Conservation (phyloP, 1,140 invertebrate genomes). For the Rhyacophila brunnea region DNA sequence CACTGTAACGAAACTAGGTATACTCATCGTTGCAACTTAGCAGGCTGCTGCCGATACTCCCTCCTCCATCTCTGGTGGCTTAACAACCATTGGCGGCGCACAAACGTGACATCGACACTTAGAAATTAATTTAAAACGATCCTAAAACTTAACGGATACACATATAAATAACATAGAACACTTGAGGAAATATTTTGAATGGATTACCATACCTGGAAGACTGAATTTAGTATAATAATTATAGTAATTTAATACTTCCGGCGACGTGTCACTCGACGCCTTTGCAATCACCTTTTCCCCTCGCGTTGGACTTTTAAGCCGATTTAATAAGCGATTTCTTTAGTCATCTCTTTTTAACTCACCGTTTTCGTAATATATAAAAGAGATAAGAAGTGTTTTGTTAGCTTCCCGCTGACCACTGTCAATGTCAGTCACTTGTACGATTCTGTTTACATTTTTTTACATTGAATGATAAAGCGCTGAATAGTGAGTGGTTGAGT, state of each 20-base stretch:
- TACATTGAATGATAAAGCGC: too few relatives aligned
- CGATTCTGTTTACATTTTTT: constrained; percentile 10
- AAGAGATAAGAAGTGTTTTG: constrained; percentile 5
- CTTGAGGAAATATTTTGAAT: background rate
- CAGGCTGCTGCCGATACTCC: constrained; percentile 26
- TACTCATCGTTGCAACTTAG: constrained; percentile 12
- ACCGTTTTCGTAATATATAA: background rate
- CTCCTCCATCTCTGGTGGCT: constrained; percentile 34
- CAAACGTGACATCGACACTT: background rate
- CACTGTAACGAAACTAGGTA: constrained; percentile 25
- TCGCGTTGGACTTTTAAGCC: background rate
- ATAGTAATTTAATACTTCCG: background rate
- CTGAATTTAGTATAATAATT: background rate
- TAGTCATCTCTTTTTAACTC: constrained; percentile 3
- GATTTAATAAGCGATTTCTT: background rate
- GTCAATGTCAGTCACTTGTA: constrained; percentile 21
- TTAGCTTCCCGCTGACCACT: background rate
- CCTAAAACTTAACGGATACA: background rate
- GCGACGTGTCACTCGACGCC: constrained; percentile 7
- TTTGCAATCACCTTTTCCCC: constrained; percentile 12
- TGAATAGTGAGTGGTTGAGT: too few relatives aligned
- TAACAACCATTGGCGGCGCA: constrained; percentile 4
- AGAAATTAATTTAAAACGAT: background rate
- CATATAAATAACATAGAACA: background rate
- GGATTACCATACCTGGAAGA: background rate